Evolutionary conservation across 2,888 invertebrate species (phyloP), one percentile per base, ranked within the genome.

Genomic region (Mechanitis messenoides): DNA sequence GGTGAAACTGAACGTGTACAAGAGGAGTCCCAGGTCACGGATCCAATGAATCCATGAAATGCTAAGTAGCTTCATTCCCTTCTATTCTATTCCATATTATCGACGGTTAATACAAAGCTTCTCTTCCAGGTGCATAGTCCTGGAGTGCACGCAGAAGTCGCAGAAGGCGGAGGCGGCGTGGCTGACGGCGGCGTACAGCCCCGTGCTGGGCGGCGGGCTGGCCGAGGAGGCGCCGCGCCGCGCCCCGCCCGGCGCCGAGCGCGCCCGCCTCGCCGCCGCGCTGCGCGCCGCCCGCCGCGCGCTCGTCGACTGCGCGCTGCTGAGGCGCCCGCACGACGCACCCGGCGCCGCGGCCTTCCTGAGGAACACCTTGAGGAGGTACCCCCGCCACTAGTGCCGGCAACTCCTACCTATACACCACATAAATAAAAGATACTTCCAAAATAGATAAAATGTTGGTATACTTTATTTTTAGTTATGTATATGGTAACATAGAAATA

Each of bases 161-260:
- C 95, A 96, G 74, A 97, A 97, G 82, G 94, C 95, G 73, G 98
- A 98, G 85, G 96, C 98, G 56, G 98, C 97, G 0, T 96, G 96
- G 74, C 87, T 98, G 55, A 97, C 98, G 77, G 96, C 97, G 6
- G 96, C 97, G 47, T 98, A 98, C 81, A 97, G 95, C 73, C 97
- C 97, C 0, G 91, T 93, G 7, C 91, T 97, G 57, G 96, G 96
- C 1, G 94, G 93, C 65, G 96, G 96, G 91, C 92, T 96, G 60
- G 94, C 94, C 0, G 96, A 96, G 75, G 95, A 90, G 75, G 83
- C 87, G 11, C 80, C 87, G 33, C 73, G 89, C 0, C 79, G 89
- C 35, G 87, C 88, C 46, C 95, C 97, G 59, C 97, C 97, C 0
- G 95, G 96, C 70, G 95, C 97, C 69, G 98, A 98, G 83, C 92